Evolutionary conservation across 1,140 invertebrate species (phyloP), one percentile per base, ranked within the genome.

Genomic region (Lordiphosa collinella): DNA sequence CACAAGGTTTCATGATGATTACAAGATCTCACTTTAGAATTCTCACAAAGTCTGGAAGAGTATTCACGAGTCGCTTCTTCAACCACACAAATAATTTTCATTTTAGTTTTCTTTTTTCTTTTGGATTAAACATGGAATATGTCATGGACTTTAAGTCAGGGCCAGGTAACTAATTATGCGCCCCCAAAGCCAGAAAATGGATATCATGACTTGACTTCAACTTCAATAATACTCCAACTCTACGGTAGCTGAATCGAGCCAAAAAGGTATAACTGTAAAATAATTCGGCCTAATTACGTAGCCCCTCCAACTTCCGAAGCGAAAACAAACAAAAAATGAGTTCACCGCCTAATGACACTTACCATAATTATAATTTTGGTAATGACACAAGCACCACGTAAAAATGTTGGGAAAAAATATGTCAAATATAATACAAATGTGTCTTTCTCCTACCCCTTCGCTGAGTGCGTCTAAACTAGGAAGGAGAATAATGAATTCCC

Each of bases 331-430:
- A 62, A 41, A 59, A 74, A 82, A 82, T 75, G 76, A 75, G 76
- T 75, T 67, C 70, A 48, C 53, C 68, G 73, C 79, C 78, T 84
- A 84, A 84, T 84, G 73, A 78, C 78, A 84, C 79, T 84, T 56
- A 78, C 79, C 61, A 85, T 84, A 84, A 84, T 84, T 84, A 84
- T 85, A 84, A 85, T 84, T 84, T 84, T 75, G 79, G 78, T 84
- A 84, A 84, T 84, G 78, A 85, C 79, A 65, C 55, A 58, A 78
- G 68, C 38, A 52, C 22, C 29, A 37, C 41, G 47, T 51, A 36
- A 67, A 67, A 75, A 63, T 43, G 76, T 36, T 38, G 34, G 51
- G 48, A 48, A 68, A 36, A 84, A 82, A 82, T 82, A 82, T 82
- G 78, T 84, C 78, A 82, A 82, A 82, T 69, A 84, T 82, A 84